Evolutionary conservation across 1,140 invertebrate genomes (phyloP).

Genomic region (Capitella teleta): DNA sequence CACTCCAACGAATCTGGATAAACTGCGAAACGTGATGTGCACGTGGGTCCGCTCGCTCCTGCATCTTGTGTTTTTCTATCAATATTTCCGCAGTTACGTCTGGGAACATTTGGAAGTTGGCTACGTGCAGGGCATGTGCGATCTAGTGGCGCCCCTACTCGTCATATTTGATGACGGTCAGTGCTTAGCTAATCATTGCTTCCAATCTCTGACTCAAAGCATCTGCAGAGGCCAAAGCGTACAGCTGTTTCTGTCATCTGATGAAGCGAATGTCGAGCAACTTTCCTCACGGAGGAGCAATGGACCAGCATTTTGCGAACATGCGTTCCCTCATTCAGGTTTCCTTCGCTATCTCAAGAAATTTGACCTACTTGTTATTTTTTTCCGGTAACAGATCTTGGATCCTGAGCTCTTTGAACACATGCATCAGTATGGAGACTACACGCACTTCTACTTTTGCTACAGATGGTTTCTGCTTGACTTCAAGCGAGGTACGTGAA

Average conservation of each 20-base stretch:
- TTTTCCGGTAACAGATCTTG: slow-evolving; percentile 57
- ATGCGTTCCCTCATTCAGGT: slow-evolving; percentile 64
- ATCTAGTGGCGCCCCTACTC: slow-evolving; percentile 80
- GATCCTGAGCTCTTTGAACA: slow-evolving; percentile 87
- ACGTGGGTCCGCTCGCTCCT: slow-evolving; percentile 49
- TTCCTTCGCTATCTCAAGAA: background rate
- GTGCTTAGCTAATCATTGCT: slow-evolving; percentile 4
- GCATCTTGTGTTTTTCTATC: background rate
- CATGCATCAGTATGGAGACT: slow-evolving; percentile 89
- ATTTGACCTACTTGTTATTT: background rate
- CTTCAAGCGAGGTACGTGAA: slow-evolving; percentile 56
- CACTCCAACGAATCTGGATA: slow-evolving; percentile 72
- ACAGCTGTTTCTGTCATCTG: slow-evolving; percentile 78
- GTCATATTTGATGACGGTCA: slow-evolving; percentile 77
- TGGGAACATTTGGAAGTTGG: slow-evolving; percentile 87
- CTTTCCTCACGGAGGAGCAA: slow-evolving; percentile 83
- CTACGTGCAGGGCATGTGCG: slow-evolving; percentile 75
- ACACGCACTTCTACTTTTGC: slow-evolving; percentile 94
- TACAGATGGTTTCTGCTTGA: slow-evolving; percentile 82
- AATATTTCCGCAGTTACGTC: slow-evolving; percentile 58
- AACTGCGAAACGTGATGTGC: slow-evolving; percentile 91
- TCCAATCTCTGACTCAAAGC: background rate
- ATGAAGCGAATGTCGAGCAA: slow-evolving; percentile 84
- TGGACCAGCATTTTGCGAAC: slow-evolving; percentile 90
- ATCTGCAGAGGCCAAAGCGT: slow-evolving; percentile 65